phyloP scores from a whole-genome alignment of 2,797 vertebrate genomes.

The Strix occidentalis region DNA sequence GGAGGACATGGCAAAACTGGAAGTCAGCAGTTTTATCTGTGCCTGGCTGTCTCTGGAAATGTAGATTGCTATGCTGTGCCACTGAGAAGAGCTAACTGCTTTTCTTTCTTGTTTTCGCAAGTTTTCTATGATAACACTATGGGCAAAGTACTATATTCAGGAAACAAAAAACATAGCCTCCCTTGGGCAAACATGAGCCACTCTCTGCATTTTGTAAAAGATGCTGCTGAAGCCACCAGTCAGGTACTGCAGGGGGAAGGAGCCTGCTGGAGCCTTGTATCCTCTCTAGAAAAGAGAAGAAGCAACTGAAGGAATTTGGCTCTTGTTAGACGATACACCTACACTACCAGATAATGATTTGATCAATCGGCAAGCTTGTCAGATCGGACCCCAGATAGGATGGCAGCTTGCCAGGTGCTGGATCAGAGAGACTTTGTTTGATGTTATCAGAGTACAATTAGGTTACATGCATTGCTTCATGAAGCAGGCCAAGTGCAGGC shows the following conservation, averaged over 20 bases:
- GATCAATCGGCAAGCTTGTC: constrained; percentile 70
- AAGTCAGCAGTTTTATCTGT: not conserved
- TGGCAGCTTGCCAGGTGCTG: constrained; percentile 52
- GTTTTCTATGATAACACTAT: not conserved
- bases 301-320: constrained; percentile 58
- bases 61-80: not conserved
- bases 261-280: not conserved
- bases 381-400: constrained; percentile 64
- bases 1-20: not conserved
- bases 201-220: not conserved
- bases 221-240: not conserved
- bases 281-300: not conserved
- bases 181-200: not conserved
- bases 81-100: not conserved
- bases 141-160: not conserved
- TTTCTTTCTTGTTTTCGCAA: not conserved
- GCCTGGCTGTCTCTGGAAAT: not conserved
- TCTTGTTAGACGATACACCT: constrained; percentile 21
- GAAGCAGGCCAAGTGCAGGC: not conserved
- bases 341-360: constrained; percentile 65
- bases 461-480: constrained; percentile 49
- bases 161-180: not conserved
- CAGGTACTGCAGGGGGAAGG: rapidly evolving
- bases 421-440: constrained; percentile 61
- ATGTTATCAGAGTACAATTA: constrained; percentile 68